Percentiles rank a stretch among this genome's conserved stretches.
phyloP scores from a whole-genome alignment of 53 echinoderm and acorn worm genomes.

The Astropecten irregularis region DNA sequence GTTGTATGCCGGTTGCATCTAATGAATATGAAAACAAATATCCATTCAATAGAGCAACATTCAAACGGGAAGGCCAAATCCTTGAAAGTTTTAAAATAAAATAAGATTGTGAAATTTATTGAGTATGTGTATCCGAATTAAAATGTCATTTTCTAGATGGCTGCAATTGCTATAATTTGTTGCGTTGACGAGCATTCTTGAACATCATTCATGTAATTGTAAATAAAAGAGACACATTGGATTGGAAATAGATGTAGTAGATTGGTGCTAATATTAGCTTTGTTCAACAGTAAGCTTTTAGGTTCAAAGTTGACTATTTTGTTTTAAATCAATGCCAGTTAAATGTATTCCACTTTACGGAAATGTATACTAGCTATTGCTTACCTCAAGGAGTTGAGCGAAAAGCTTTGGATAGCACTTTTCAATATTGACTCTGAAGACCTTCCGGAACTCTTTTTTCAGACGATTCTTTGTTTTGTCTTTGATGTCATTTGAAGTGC shows the following conservation, averaged over 20 bases:
- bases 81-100: too few species aligned
- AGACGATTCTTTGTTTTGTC: not conserved
- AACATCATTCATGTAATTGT: not conserved
- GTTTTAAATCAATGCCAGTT: too few species aligned
- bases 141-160: not conserved
- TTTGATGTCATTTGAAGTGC: not conserved
- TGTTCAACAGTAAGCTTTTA: too few species aligned
- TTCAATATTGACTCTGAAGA: not conserved
- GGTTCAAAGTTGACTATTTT: too few species aligned
- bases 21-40: not conserved
- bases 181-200: not conserved
- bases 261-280: not conserved
- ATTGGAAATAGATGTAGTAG: not conserved
- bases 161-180: not conserved
- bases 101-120: too few species aligned
- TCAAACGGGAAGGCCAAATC: too few species aligned
- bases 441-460: not conserved
- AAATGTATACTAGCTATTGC: too few species aligned
- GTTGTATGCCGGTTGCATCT: constrained; percentile 3
- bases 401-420: constrained; percentile 10
- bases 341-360: too few species aligned
- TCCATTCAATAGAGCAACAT: too few species aligned
- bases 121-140: too few species aligned
- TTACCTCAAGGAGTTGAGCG: not conserved
- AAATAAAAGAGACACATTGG: not conserved